These are phyloP conservation scores for Steinernema khuongi DNA, from an alignment of 1,140 invertebrate species.

Conservation along the genomic window DNA sequence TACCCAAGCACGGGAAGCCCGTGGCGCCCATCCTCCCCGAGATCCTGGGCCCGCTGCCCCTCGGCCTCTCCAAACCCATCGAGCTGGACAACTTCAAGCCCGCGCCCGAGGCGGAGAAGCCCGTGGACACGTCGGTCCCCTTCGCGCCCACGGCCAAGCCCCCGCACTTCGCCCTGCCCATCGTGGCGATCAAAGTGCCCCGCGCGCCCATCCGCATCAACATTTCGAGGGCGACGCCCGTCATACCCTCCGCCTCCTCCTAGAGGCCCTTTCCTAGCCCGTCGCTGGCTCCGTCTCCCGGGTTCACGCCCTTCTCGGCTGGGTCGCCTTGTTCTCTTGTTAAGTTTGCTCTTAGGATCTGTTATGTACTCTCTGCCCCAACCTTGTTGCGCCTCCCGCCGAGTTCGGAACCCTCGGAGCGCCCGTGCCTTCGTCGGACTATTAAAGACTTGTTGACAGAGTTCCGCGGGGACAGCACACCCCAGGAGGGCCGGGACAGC, in stretches of 20 bases:
- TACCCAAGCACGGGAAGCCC: background rate
- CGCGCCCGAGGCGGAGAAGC: background rate
- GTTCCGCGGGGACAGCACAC: background rate
- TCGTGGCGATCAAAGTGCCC: background rate
- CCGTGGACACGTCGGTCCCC: background rate
- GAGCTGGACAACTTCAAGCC: constrained; percentile 2
- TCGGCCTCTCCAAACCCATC: background rate
- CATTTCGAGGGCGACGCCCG: background rate
- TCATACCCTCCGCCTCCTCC: background rate
- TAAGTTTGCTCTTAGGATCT: background rate
- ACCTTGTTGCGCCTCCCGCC: background rate
- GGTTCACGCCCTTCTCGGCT: background rate
- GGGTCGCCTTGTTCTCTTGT: background rate
- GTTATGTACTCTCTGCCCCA: background rate
- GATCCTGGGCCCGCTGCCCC: background rate
- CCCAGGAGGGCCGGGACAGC: too few species aligned
- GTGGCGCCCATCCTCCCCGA: constrained; percentile 6
- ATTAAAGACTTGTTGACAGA: constrained; percentile 12
- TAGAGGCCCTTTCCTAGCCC: background rate
- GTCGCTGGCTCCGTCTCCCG: background rate
- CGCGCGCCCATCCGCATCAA: background rate
- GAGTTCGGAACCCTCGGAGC: too few species aligned
- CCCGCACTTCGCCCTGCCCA: background rate
- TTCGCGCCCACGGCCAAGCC: background rate
- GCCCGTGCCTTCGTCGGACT: too few species aligned